A percentile compares a stretch with the other conserved stretches of the same genome.
These are phyloP conservation scores for Halichoerus grypus DNA, from an alignment of 2,113 vertebrate species.

Conservation along the genomic window DNA sequence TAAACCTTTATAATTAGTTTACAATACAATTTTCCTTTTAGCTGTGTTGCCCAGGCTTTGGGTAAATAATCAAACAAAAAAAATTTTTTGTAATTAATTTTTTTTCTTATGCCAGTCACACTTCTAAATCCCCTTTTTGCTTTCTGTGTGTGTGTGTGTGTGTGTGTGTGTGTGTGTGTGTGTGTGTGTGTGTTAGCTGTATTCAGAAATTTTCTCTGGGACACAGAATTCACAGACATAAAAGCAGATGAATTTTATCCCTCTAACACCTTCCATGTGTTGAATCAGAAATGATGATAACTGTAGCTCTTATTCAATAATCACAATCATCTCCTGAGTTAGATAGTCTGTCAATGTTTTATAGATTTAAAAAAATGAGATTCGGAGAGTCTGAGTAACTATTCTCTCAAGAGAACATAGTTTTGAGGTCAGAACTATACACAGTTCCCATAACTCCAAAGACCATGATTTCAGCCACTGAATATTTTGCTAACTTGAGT, in stretches of 20 bases:
- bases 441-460: neutral
- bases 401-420: neutral
- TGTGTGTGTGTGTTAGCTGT: neutral
- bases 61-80: slow-evolving; percentile 82
- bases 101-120: slow-evolving; percentile 44
- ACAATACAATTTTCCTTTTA: slow-evolving; percentile 76
- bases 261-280: neutral
- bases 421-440: neutral
- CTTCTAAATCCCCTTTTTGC: slow-evolving; percentile 58
- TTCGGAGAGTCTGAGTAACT: neutral
- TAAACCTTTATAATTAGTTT: neutral
- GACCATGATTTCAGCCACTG: rapidly evolving
- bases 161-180: neutral
- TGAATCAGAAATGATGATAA: neutral
- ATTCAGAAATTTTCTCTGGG: neutral
- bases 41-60: slow-evolving; percentile 67
- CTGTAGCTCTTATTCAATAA: neutral
- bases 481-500: neutral
- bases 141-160: neutral
- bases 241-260: neutral
- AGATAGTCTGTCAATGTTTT: neutral
- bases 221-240: neutral
- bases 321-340: neutral
- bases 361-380: neutral
- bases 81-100: slow-evolving; percentile 72